Base-by-base conservation (phyloP, 1,140 invertebrate species). In the Linepithema humile region DNA sequence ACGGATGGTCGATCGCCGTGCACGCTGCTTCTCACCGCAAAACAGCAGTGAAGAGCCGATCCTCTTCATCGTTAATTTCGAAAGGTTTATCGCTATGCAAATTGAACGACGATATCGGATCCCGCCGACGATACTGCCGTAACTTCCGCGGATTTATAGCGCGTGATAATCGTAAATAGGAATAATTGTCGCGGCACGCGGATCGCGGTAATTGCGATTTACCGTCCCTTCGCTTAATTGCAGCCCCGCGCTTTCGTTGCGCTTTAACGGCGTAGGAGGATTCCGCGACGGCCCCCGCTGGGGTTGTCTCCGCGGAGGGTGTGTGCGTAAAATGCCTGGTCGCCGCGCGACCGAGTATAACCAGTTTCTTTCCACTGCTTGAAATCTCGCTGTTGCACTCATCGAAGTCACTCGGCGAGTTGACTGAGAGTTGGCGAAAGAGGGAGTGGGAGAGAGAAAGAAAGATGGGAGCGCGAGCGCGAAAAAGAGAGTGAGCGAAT, bases 361-460 rank as follows among this genome's bases (percentile, higher is more conserved):
- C 83, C 83, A 85, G 83, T 85, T 85, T 82, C 83, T 77, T 82
- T 85, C 83, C 67, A 85, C 77, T 38, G 77, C 77, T 82, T 85
- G 77, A 85, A 82, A 85, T 82, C 83, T 85, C 59, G 67, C 83
- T 53, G 83, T 85, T 82, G 83, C 77, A 62, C 83, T 85, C 83
- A 73, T 85, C 83, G 83, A 84, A 84, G 83, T 84, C 82, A 64
- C 82, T 78, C 64, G 60, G 82, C 59, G 48, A 67, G 74, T 80
- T 70, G 60, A 82, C 62, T 75, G 57, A 38, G 55, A 73, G 50
- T 73, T 82, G 45, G 82, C 62, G 48, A 67, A 69, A 60, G 75
- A 67, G 23, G 2, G 53, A 29, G 64, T 35, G 38, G 23, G 53
- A 80, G 72, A 38, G 48, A 29, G 43, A 80, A 32, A 53, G 48